Evolutionary conservation across 2,888 invertebrate species (phyloP).

Genomic region (Coelopa pilipes): DNA sequence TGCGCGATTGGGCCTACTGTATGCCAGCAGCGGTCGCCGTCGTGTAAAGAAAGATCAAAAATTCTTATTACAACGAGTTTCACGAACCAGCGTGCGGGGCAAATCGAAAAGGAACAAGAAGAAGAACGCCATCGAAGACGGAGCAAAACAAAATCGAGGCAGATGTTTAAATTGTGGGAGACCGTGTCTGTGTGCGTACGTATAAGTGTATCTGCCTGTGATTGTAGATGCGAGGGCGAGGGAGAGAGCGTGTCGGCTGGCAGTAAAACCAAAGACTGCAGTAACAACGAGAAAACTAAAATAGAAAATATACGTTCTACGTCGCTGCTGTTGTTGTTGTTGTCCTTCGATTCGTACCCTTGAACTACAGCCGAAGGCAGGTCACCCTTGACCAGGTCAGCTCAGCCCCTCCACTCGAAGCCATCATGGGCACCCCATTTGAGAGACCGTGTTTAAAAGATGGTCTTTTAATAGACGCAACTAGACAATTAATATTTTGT

Average conservation of each 20-base stretch:
- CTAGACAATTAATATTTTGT: too few relatives aligned
- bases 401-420: too few relatives aligned
- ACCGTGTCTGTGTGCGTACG: conserved; percentile 38
- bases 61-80: conserved; percentile 1
- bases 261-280: not conserved
- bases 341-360: conserved; percentile 8
- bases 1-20: not conserved
- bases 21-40: not conserved
- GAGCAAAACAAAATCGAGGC: conserved; percentile 35
- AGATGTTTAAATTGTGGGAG: conserved; percentile 44
- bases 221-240: not conserved
- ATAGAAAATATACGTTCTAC: not conserved
- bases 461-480: too few relatives aligned
- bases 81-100: not conserved
- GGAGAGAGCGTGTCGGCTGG: not conserved
- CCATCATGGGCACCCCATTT: too few relatives aligned
- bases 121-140: conserved; percentile 17
- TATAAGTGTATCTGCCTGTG: not conserved
- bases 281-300: conserved; percentile 4
- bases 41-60: not conserved
- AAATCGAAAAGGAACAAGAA: conserved; percentile 12
- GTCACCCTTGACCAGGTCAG: too few relatives aligned
- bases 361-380: not conserved
- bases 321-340: not conserved
- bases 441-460: too few relatives aligned